These are phyloP conservation scores for Limenitis camilla DNA, from an alignment of 2,888 invertebrate species.

Conservation along the genomic window DNA sequence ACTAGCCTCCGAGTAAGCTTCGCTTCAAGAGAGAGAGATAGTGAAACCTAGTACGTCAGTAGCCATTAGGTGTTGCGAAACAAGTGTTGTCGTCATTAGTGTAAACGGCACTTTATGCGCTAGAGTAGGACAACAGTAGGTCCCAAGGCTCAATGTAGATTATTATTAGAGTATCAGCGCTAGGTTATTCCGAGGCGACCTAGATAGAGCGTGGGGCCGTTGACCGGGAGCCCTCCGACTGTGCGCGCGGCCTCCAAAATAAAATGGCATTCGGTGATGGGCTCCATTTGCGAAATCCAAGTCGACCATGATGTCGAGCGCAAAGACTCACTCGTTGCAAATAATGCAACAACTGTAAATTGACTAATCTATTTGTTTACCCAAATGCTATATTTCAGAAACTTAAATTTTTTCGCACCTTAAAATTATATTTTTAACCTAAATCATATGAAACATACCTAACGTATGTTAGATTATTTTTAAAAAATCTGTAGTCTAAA, in stretches of 20 bases:
- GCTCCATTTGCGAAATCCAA: slow-evolving; percentile 69
- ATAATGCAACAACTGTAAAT: slow-evolving; percentile 49
- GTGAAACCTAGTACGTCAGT: slow-evolving; percentile 42
- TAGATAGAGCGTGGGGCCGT: slow-evolving; percentile 70
- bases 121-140: slow-evolving; percentile 59
- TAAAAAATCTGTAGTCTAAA: background rate
- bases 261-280: slow-evolving; percentile 73
- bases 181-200: slow-evolving; percentile 74
- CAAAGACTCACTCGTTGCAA: slow-evolving; percentile 45
- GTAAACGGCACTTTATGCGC: slow-evolving; percentile 43
- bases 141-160: slow-evolving; percentile 60
- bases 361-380: slow-evolving; percentile 31
- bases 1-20: slow-evolving; percentile 34
- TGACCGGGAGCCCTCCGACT: slow-evolving; percentile 71
- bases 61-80: slow-evolving; percentile 54
- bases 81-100: slow-evolving; percentile 48
- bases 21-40: slow-evolving; percentile 53
- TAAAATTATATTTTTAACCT: background rate
- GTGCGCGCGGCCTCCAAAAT: slow-evolving; percentile 72
- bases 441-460: background rate
- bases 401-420: background rate
- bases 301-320: slow-evolving; percentile 54
- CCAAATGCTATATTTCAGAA: slow-evolving; percentile 2
- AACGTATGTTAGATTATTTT: background rate
- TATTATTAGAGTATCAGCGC: slow-evolving; percentile 74